Evolutionary conservation across 2,113 vertebrate species (phyloP).

Genomic region (Tursiops truncatus): DNA sequence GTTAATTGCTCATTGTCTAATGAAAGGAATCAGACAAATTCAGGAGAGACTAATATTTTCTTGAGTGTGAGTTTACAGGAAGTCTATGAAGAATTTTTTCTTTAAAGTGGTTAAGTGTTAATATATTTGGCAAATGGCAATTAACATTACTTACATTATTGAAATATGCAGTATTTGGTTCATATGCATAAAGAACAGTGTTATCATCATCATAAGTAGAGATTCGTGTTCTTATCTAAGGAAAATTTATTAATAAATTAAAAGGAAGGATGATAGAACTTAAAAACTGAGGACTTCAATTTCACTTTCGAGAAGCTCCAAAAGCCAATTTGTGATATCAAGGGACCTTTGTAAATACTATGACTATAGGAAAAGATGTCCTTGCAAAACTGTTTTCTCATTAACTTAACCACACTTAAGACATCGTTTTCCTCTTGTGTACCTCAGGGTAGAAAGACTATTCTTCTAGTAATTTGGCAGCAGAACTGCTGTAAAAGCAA

Average conservation of each 20-base stretch:
- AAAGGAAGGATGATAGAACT: conserved; percentile 22
- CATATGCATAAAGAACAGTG: conserved; percentile 79
- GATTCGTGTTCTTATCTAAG: conserved; percentile 72
- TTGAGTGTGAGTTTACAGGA: not conserved
- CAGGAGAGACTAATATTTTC: not conserved
- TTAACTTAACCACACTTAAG: not conserved
- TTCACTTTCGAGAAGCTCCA: conserved; percentile 40
- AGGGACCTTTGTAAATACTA: not conserved
- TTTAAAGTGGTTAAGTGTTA: conserved; percentile 30
- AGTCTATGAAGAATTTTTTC: not conserved
- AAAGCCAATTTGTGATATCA: conserved; percentile 23
- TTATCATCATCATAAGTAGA: conserved; percentile 72
- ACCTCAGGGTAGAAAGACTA: not conserved
- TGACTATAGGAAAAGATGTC: not conserved
- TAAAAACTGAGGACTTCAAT: conserved; percentile 14
- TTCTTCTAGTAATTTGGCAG: not conserved
- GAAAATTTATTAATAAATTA: conserved; percentile 69
- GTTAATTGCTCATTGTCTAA: not conserved
- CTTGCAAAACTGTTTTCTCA: conserved; percentile 13
- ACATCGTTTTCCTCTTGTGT: not conserved
- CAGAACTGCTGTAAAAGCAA: conserved; percentile 32
- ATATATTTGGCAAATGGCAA: conserved; percentile 7
- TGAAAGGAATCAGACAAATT: not conserved
- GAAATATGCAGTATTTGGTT: conserved; percentile 75
- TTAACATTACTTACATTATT: conserved; percentile 76